Evolutionary conservation across 2,888 invertebrate species (phyloP), one percentile per base, ranked within the genome.

Genomic region (Neocrepidodera transversa): DNA sequence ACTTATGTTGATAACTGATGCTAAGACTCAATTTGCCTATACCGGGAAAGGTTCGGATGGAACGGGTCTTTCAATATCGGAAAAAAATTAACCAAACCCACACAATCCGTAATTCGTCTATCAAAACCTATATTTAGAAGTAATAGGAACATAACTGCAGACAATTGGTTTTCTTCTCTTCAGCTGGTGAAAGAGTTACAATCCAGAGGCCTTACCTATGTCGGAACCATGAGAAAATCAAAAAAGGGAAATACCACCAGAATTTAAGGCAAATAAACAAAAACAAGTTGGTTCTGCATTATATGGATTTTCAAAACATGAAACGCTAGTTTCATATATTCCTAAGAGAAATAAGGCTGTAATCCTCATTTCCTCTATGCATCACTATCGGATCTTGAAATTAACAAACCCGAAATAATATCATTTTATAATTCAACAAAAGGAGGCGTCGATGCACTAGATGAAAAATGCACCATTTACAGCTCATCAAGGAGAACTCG

Each of bases 1-100:
- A 17, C 17, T 40, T 40, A 16, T 18, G 18, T 16, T 18, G 17
- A 14, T 40, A 6, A 40, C 30, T n/a, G 30, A 30, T 30, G 30
- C 30, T n/a, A n/a, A n/a, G 2, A 30, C 30, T 7, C 30, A 5
- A 7, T 5, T n/a, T 30, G n/a, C n/a, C 43, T 73, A 73, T 56
- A 23, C 43, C 43, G 72, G 73, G 32, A 73, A 72, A 68, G 67
- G 62, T 20, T 65, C 66, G 49, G 73, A 75, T 68, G 71, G 70
- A 18, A 32, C 47, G 30, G 64, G 61, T 14, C 61, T 76, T 14
- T 20, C 65, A 10, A 60, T 60, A 60, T 17, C 30, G 20, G 48
- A 58, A 35, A 30, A 47, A 23, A 52, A 36, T 49, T 35, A 7
- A 23, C 16, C 11, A 43, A 43, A 53, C 53, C 61, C 32, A 36